Percentiles rank a stretch among this genome's conserved stretches.
Evolutionary conservation across 2,888 invertebrate species (phyloP).

Genomic region (Barypeithes pellucidus): DNA sequence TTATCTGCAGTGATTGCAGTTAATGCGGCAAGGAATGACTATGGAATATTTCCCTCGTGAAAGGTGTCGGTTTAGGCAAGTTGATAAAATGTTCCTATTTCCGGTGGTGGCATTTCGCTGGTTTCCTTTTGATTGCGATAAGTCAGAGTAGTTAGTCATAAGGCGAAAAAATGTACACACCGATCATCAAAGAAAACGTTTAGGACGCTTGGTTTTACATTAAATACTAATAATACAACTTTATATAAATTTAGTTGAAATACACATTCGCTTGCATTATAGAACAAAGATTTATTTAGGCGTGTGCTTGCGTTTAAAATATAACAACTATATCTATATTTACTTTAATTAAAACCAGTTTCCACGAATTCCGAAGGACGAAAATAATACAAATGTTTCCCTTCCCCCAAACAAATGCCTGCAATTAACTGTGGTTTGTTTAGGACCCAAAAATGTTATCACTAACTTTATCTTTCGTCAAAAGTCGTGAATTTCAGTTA

Average conservation of each 20-base stretch:
- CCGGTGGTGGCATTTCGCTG: slow-evolving; percentile 12
- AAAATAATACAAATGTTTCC: slow-evolving; percentile 14
- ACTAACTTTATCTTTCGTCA: slow-evolving; percentile 26
- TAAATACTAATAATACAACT: not conserved
- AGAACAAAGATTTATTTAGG: not conserved
- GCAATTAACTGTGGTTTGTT: slow-evolving; percentile 18
- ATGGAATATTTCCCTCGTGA: slow-evolving; percentile 6
- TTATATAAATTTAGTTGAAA: no score
- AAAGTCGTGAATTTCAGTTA: slow-evolving; percentile 29
- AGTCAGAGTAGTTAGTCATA: slow-evolving; percentile 12
- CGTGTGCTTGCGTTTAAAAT: not conserved
- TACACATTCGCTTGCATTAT: no score
- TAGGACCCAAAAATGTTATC: slow-evolving; percentile 27
- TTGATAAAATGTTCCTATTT: slow-evolving; percentile 22
- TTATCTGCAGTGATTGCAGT: slow-evolving; percentile 32
- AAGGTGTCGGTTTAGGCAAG: slow-evolving; percentile 7
- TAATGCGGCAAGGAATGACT: slow-evolving; percentile 23
- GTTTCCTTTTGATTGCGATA: slow-evolving; percentile 4
- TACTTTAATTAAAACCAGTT: slow-evolving; percentile 18
- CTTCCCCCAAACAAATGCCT: slow-evolving; percentile 13
- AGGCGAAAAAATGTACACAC: not conserved
- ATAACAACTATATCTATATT: not conserved
- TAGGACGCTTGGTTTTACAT: not conserved
- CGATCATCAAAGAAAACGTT: not conserved
- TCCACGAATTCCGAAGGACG: not conserved